Evolutionary conservation across 2,113 vertebrate genomes (phyloP).

Genomic region (Actenoides hombroni): DNA sequence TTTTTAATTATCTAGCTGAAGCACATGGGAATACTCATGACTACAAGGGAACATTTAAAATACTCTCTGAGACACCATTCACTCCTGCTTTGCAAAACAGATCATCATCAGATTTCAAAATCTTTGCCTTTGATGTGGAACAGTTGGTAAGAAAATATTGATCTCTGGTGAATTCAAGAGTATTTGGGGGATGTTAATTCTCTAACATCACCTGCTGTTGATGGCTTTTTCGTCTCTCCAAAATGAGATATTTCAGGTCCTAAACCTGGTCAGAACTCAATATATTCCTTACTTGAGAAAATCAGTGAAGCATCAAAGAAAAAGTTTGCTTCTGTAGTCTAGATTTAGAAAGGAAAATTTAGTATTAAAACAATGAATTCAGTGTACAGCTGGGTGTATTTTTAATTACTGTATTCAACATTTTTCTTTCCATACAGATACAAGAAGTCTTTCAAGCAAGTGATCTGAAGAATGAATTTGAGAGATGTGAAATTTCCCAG

Average conservation of each 20-base stretch:
- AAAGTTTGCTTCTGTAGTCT: not conserved
- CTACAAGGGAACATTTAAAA: slow-evolving; percentile 65
- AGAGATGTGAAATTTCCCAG: slow-evolving; percentile 61
- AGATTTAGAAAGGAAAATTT: not conserved
- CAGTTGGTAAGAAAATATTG: slow-evolving; percentile 71
- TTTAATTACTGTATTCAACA: not conserved
- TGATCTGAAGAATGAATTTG: slow-evolving; percentile 65
- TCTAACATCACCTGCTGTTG: not conserved
- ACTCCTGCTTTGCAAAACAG: slow-evolving; percentile 65
- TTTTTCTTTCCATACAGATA: slow-evolving; percentile 57
- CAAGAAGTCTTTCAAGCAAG: slow-evolving; percentile 72
- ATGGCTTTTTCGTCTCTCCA: not conserved
- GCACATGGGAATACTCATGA: not conserved
- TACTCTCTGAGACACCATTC: slow-evolving; percentile 72
- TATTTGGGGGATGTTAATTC: not conserved
- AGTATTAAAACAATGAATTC: not conserved
- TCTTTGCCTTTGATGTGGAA: slow-evolving; percentile 78
- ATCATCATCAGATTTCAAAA: slow-evolving; percentile 75
- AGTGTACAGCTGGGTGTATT: not conserved
- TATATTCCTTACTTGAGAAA: not conserved
- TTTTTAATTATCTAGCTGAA: slow-evolving; percentile 42
- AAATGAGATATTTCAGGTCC: not conserved
- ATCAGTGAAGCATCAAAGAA: not conserved
- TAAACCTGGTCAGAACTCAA: not conserved
- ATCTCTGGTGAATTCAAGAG: not conserved